A percentile compares a stretch with the other conserved stretches of the same genome.
phyloP scores from a whole-genome alignment of 2,113 vertebrate genomes.

The Suricata suricatta region DNA sequence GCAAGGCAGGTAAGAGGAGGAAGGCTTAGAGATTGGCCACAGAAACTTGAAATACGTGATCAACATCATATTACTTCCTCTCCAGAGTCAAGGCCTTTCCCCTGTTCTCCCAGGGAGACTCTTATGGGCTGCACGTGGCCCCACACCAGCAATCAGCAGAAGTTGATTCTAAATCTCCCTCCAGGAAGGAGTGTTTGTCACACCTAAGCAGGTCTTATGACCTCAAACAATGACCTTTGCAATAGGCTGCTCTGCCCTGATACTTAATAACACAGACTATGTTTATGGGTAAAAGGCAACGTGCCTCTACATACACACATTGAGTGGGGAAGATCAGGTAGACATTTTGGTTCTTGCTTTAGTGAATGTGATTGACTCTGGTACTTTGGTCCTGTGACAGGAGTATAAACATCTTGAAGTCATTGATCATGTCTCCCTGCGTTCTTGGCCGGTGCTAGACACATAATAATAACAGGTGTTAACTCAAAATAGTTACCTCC shows the following conservation, averaged over 20 bases:
- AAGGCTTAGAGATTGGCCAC: not conserved
- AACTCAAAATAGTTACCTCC: not conserved
- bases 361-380: not conserved
- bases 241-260: not conserved
- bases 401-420: conserved; percentile 19
- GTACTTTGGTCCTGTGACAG: not conserved
- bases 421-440: not conserved
- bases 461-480: not conserved
- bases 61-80: not conserved
- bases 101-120: not conserved
- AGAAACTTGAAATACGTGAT: not conserved
- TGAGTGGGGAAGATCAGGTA: not conserved
- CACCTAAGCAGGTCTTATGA: not conserved
- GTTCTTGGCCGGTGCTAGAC: not conserved
- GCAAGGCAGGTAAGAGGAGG: not conserved
- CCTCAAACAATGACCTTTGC: conserved; percentile 31
- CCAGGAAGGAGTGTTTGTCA: not conserved
- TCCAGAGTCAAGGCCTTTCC: not conserved
- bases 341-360: conserved; percentile 18
- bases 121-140: not conserved
- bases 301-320: not conserved
- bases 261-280: conserved; percentile 32
- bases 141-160: not conserved
- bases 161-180: not conserved
- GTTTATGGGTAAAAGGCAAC: conserved; percentile 35